phyloP scores from a whole-genome alignment of 2,888 invertebrate species.

The Melanostoma mellinum region DNA sequence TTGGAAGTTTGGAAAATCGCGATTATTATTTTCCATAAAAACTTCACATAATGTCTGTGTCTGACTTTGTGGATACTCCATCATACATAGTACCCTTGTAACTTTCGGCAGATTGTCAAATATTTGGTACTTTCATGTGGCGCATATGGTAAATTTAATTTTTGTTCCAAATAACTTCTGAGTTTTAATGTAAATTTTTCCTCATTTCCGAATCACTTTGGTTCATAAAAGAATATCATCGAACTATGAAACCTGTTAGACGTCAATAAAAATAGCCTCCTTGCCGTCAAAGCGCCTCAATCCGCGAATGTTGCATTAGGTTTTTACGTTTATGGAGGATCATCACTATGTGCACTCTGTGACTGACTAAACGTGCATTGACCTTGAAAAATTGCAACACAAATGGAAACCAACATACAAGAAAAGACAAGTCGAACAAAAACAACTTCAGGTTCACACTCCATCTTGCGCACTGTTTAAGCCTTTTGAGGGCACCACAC shows the following conservation, averaged over 20 bases:
- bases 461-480: conserved; percentile 35
- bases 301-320: conserved; percentile 18
- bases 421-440: conserved; percentile 2
- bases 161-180: too few species aligned
- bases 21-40: too few species aligned
- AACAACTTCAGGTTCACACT: conserved; percentile 45
- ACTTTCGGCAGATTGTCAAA: too few species aligned
- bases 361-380: conserved; percentile 58
- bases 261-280: conserved; percentile 17
- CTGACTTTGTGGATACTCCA: too few species aligned
- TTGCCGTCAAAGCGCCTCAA: conserved; percentile 20
- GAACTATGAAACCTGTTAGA: conserved; percentile 15
- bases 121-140: too few species aligned
- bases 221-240: conserved; percentile 2
- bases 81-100: too few species aligned
- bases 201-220: too few species aligned
- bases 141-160: too few species aligned
- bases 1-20: too few species aligned
- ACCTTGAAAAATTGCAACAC: conserved; percentile 63
- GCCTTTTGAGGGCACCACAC: conserved; percentile 63
- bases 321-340: conserved; percentile 45
- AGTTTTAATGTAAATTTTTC: too few species aligned
- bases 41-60: too few species aligned
- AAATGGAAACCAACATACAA: conserved; percentile 17
- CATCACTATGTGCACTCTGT: neutral